Base-by-base conservation (phyloP, 2,113 vertebrate species). In the Phycodurus eques region DNA sequence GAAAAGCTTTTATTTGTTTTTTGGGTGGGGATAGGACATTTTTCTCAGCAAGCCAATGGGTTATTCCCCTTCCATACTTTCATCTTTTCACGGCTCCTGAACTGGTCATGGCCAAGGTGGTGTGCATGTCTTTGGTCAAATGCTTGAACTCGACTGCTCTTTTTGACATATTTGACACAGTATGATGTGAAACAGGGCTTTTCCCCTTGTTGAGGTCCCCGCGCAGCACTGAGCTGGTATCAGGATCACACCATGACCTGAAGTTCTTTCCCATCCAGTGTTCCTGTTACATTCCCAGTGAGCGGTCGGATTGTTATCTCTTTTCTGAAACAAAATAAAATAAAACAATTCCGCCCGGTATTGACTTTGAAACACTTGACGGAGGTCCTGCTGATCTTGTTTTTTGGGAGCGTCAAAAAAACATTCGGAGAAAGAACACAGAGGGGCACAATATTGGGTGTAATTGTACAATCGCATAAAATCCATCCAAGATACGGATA, bases 241-340 rank as follows among this genome's bases (percentile, higher is more conserved):
- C 84, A 74, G 61, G 61, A 86, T 89, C 71, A 80, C 75, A 63
- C 61, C 4, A 42, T 63, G 71, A 71, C 76, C 79, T 20, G 4
- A 33, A n/a, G 19, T 76, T 80, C 54, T 76, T 74, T 0, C 0
- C 68, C 71, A 57, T 80, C 63, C 79, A 46, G 56, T 42, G 59
- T 61, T 61, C 31, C 67, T 56, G 78, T 67, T 74, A 74, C 74
- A 35, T 7, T 51, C 68, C 76, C 31, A 61, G 59, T 68, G 27
- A 46, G 19, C 46, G 64, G 62, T 60, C 44, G 78, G 81, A 73
- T 89, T 78, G 81, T 77, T 66, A 76, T 85, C 72, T 78, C 85
- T 78, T 42, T 19, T 60, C 70, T 80, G 70, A 27, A 27, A 27
- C 1, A 27, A 27, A 27, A 27, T 27, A 27, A 27, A 27, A 27